Conservation (phyloP, 2,888 invertebrate genomes). For the Eupithecia insigniata region DNA sequence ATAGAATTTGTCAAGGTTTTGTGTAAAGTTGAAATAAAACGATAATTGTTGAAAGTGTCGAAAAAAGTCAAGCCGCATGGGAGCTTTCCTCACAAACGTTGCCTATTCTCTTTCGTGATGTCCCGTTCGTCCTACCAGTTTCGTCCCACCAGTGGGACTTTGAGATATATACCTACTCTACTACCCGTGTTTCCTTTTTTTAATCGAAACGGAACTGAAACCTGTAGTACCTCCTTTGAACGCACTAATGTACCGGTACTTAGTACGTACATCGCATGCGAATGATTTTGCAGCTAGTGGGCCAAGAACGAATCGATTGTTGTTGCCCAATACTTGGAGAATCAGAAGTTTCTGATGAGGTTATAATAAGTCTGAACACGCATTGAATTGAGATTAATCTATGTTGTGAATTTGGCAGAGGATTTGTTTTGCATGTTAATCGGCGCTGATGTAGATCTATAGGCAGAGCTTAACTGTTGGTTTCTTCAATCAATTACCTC, state of each 20-base stretch:
- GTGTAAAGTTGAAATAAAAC: too few species aligned
- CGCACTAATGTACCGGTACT: neutral
- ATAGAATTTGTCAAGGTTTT: too few species aligned
- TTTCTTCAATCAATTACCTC: neutral
- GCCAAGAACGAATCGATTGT: conserved; percentile 29
- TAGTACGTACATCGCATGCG: conserved; percentile 14
- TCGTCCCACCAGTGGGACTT: too few species aligned
- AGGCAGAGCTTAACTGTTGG: neutral
- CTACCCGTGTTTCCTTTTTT: neutral
- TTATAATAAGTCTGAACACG: conserved; percentile 9
- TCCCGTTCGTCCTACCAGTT: too few species aligned
- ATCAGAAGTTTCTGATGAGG: conserved; percentile 18
- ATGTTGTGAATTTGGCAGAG: neutral
- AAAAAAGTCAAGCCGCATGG: too few species aligned
- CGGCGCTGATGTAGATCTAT: neutral
- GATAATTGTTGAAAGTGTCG: too few species aligned
- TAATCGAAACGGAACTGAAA: neutral
- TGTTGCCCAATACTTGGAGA: conserved; percentile 17
- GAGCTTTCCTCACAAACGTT: too few species aligned
- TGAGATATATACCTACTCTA: too few species aligned
- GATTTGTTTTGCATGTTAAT: neutral
- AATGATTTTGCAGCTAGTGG: conserved; percentile 14
- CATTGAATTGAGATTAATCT: neutral
- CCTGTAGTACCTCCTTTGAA: neutral
- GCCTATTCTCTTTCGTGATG: too few species aligned